Conservation (phyloP, 2,113 vertebrate species). For the Porphyrio hochstetteri region DNA sequence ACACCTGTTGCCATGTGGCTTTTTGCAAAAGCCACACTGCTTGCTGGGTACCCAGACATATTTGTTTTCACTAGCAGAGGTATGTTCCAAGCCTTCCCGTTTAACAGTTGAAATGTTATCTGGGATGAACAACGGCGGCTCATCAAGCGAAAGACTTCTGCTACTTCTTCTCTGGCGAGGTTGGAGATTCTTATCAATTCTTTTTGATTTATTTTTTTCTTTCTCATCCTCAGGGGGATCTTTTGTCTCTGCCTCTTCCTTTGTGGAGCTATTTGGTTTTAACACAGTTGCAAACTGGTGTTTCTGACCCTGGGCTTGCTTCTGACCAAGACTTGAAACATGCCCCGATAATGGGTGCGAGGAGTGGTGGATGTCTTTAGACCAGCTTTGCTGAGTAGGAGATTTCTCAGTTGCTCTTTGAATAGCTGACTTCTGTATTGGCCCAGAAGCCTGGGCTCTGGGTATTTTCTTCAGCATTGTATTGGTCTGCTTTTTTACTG, state of each 20-base stretch:
- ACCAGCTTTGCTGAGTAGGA: slow-evolving; percentile 50
- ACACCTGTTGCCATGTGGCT: slow-evolving; percentile 94
- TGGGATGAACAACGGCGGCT: slow-evolving; percentile 94
- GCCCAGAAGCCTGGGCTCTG: slow-evolving; percentile 53
- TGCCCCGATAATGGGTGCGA: slow-evolving; percentile 49
- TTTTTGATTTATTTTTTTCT: slow-evolving; percentile 85
- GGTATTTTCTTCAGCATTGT: slow-evolving; percentile 61
- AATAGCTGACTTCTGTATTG: slow-evolving; percentile 44
- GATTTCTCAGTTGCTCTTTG: slow-evolving; percentile 69
- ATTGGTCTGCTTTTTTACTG: slow-evolving; percentile 68
- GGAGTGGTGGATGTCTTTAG: slow-evolving; percentile 62
- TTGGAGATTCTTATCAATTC: slow-evolving; percentile 83
- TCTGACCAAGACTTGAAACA: slow-evolving; percentile 70
- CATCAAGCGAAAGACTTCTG: slow-evolving; percentile 91
- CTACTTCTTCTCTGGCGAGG: slow-evolving; percentile 86
- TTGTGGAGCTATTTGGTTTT: slow-evolving; percentile 64
- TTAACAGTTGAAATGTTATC: slow-evolving; percentile 93
- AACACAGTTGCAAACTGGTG: slow-evolving; percentile 17
- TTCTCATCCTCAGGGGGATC: slow-evolving; percentile 80
- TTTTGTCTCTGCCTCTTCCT: slow-evolving; percentile 75
- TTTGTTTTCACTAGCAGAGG: slow-evolving; percentile 79
- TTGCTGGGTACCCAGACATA: slow-evolving; percentile 89
- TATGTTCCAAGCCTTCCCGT: slow-evolving; percentile 85
- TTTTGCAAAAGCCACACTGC: slow-evolving; percentile 93
- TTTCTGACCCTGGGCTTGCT: slow-evolving; percentile 60